Conservation (phyloP, 2,888 invertebrate genomes). For the Melolontha melolontha region DNA sequence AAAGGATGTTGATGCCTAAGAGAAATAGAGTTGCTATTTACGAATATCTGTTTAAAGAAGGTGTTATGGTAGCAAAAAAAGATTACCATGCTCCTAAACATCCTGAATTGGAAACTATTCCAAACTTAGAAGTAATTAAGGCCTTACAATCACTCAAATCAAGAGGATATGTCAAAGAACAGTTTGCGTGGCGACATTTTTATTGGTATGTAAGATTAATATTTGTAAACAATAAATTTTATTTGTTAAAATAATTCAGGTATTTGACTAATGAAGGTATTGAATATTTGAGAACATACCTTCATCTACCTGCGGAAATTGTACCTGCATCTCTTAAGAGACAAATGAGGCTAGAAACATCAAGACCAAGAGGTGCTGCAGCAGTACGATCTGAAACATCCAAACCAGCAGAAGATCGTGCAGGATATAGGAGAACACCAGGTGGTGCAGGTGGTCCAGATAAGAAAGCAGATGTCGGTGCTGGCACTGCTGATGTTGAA, state of each 20-base stretch:
- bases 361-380: slow-evolving; percentile 80
- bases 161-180: slow-evolving; percentile 97
- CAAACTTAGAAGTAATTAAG: slow-evolving; percentile 98
- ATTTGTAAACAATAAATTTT: neutral
- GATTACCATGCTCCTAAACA: slow-evolving; percentile 99
- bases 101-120: slow-evolving; percentile 93
- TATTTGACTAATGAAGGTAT: slow-evolving; percentile 99
- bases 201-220: slow-evolving; percentile 82
- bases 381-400: slow-evolving; percentile 76
- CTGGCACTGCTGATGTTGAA: slow-evolving; percentile 93
- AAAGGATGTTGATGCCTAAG: slow-evolving; percentile 99
- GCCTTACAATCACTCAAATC: slow-evolving; percentile 97
- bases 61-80: slow-evolving; percentile 99
- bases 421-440: slow-evolving; percentile 83
- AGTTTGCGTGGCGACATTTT: slow-evolving; percentile 99
- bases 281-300: slow-evolving; percentile 92
- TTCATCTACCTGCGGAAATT: slow-evolving; percentile 98
- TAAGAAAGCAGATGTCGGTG: slow-evolving; percentile 97
- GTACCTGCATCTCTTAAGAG: slow-evolving; percentile 97
- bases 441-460: slow-evolving; percentile 76
- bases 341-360: slow-evolving; percentile 87
- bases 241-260: slow-evolving; percentile 61
- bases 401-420: slow-evolving; percentile 85
- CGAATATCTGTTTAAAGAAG: slow-evolving; percentile 98
- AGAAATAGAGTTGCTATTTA: slow-evolving; percentile 96